Base-by-base conservation (phyloP, 92 coral and sea anemone species). In the Isaurus tuberculatus region DNA sequence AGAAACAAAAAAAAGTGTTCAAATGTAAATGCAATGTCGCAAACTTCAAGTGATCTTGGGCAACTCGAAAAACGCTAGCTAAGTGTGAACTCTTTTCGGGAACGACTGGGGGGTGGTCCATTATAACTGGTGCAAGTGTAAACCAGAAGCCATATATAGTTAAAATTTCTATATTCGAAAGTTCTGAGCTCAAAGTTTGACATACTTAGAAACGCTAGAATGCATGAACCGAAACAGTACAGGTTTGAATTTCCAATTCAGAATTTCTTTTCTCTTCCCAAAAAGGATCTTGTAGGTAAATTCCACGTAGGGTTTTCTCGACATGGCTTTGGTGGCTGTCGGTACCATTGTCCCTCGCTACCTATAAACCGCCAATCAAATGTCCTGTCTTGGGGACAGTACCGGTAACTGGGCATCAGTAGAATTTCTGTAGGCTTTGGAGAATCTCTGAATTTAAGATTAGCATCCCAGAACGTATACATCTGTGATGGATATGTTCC, bases 301-400 rank as follows among this genome's bases (percentile, higher is more conserved):
- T 77, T 57, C 82, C 82, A 77, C 19, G 82, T 57, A 0, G 82
- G 82, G 40, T 77, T 77, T 3, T 36, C 51, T 77, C 82, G 49
- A 65, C 82, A 77, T 26, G 82, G 70, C 42, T 77, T 77, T 6
- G 82, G 82, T 31, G 82, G 82, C 48, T 33, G 49, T 22, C 82
- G 69, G 70, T 77, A 77, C 82, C 82, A 77, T 27, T 67, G 22
- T 11, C 70, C 82, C 51, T 57, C 70, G 51, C 53, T 22, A 13
- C 53, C 82, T 20, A 77, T 77, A 65, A 33, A 77, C 70, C 70
- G 82, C 82, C 82, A 77, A 26, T 77, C 82, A 36, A 77, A 77
- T 2, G 20, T 65, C 11, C 82, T 48, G 15, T 58, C 26, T 8
- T 77, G 58, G 19, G 82, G 49, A 30, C 82, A 77, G 34, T 77